Conservation (phyloP, 2,888 invertebrate genomes). For the Clusia tigrina region DNA sequence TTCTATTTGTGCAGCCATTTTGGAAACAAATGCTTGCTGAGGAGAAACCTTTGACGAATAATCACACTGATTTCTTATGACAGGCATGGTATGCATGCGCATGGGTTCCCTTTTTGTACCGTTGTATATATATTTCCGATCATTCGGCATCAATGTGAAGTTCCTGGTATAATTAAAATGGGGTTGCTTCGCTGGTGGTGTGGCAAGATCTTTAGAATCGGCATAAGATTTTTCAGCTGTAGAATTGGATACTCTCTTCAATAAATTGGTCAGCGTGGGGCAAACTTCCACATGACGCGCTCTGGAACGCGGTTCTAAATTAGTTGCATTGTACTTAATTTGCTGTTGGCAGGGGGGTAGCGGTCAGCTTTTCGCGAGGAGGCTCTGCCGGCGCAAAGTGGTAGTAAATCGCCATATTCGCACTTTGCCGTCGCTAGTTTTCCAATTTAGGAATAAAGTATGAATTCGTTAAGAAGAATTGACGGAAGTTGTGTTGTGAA, state of each 20-base stretch:
- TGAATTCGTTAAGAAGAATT: not conserved
- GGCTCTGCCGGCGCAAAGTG: conserved; percentile 46
- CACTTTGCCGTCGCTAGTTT: conserved; percentile 49
- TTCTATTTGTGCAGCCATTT: too few species aligned
- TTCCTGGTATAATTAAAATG: conserved; percentile 21
- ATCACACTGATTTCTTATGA: too few species aligned
- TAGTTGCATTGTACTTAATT: not conserved
- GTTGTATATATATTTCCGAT: too few species aligned
- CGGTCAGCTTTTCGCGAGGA: conserved; percentile 46
- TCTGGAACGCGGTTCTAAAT: not conserved
- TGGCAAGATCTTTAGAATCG: conserved; percentile 21
- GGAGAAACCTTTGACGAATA: too few species aligned
- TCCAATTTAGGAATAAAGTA: not conserved
- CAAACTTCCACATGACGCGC: too few species aligned
- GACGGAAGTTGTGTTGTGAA: not conserved
- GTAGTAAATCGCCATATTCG: conserved; percentile 50
- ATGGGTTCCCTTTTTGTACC: too few species aligned
- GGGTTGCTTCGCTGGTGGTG: conserved; percentile 21
- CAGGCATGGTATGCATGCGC: too few species aligned
- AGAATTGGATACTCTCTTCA: conserved; percentile 36
- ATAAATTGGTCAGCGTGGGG: conserved; percentile 19
- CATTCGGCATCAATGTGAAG: not conserved
- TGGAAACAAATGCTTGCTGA: too few species aligned
- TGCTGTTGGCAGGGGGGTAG: not conserved
- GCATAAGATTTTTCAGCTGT: conserved; percentile 31